These are phyloP conservation scores for Blastomussa wellsi DNA, from an alignment of 92 coral and sea anemone species.

Conservation along the genomic window DNA sequence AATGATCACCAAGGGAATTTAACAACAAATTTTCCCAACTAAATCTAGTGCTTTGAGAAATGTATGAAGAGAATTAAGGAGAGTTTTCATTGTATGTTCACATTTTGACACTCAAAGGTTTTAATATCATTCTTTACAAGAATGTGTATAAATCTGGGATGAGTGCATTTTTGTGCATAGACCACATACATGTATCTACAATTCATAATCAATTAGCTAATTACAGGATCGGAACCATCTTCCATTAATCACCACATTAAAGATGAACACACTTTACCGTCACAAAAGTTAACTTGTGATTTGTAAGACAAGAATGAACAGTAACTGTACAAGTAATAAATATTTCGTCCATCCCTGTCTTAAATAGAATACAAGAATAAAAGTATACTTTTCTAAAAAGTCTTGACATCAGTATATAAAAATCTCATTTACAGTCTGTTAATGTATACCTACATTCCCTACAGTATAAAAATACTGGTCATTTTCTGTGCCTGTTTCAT, in stretches of 20 bases:
- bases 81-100: neutral
- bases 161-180: slow-evolving; percentile 17
- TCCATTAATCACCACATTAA: slow-evolving; percentile 2
- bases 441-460: slow-evolving; percentile 11
- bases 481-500: slow-evolving; percentile 24
- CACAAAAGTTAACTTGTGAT: slow-evolving; percentile 39
- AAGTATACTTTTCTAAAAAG: slow-evolving; percentile 43
- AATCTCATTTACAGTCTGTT: slow-evolving; percentile 40
- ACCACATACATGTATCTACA: slow-evolving; percentile 5
- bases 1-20: neutral
- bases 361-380: slow-evolving; percentile 57
- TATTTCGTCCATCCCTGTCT: slow-evolving; percentile 46
- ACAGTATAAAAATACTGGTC: slow-evolving; percentile 43
- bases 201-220: neutral
- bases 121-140: neutral
- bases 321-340: slow-evolving; percentile 45
- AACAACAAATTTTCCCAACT: neutral
- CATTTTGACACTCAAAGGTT: neutral
- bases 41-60: neutral
- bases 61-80: neutral
- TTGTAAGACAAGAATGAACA: slow-evolving; percentile 41
- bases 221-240: slow-evolving; percentile 23
- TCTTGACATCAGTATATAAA: slow-evolving; percentile 27
- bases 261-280: slow-evolving; percentile 12
- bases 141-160: slow-evolving; percentile 2